Percentiles rank a stretch among this genome's conserved stretches.
phyloP scores from a whole-genome alignment of 2,888 invertebrate species.

The Panzeria rudis region DNA sequence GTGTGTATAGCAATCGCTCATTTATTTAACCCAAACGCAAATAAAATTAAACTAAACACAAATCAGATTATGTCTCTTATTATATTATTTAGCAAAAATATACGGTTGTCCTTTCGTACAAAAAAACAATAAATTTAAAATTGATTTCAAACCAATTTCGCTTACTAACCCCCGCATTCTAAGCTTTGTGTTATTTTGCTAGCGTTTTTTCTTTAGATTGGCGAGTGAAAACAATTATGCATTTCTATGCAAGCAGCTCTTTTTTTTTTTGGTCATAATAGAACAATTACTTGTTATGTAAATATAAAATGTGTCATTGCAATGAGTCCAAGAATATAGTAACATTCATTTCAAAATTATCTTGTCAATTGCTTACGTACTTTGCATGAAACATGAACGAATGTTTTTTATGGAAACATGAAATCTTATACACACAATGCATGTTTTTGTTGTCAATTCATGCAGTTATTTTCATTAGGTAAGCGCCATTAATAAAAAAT shows the following conservation, averaged over 20 bases:
- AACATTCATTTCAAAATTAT: not conserved
- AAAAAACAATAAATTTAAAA: no score
- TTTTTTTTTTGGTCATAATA: not conserved
- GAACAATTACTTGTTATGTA: not conserved
- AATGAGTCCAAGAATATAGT: not conserved
- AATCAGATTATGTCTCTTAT: no score
- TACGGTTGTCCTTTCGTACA: no score
- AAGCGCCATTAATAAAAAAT: not conserved
- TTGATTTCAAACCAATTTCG: no score
- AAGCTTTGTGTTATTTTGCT: no score
- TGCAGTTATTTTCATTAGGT: not conserved
- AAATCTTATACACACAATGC: not conserved
- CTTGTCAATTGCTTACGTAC: not conserved
- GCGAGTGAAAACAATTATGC: not conserved
- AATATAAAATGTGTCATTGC: not conserved
- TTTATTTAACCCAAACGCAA: no score
- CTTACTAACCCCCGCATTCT: no score
- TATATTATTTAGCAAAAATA: no score
- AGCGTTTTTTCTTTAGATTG: not conserved
- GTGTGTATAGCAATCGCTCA: no score
- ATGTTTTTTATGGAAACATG: constrained; percentile 11
- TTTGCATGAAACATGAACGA: not conserved
- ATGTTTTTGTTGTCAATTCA: constrained; percentile 36
- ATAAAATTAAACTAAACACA: no score
- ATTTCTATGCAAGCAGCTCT: not conserved